These are phyloP conservation scores for Pyrgilauda ruficollis DNA, from an alignment of 2,113 vertebrate genomes.

Conservation along the genomic window DNA sequence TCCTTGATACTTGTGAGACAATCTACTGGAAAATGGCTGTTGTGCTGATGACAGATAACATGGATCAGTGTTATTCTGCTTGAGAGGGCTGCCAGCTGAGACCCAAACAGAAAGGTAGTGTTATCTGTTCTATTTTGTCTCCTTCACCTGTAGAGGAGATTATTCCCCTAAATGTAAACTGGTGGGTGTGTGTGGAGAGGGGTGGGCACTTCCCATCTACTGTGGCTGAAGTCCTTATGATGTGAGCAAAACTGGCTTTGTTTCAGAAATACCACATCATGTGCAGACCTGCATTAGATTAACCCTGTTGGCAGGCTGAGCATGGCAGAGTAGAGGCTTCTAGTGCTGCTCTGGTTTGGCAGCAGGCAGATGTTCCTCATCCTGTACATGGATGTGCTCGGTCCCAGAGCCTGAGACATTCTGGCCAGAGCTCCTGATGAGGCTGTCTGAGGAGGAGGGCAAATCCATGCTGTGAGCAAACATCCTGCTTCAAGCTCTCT, in stretches of 20 bases:
- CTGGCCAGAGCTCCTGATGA: not conserved
- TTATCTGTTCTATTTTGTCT: not conserved
- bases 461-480: not conserved
- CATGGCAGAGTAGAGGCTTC: not conserved
- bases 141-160: not conserved
- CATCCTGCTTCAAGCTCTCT: constrained; percentile 36
- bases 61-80: not conserved
- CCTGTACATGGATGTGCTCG: rapidly evolving
- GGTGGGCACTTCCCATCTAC: not conserved
- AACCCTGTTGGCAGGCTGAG: not conserved
- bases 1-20: not conserved
- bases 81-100: not conserved
- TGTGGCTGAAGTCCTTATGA: not conserved
- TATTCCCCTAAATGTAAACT: not conserved
- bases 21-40: not conserved
- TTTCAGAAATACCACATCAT: not conserved
- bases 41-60: not conserved
- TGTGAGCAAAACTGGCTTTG: not conserved
- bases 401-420: not conserved
- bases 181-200: too few relatives aligned
- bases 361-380: not conserved
- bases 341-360: not conserved
- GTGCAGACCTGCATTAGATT: not conserved
- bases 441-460: not conserved
- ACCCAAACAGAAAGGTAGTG: not conserved